Percentiles rank a stretch among this genome's conserved stretches.
These are phyloP conservation scores for Notarius lentiginosus DNA, from an alignment of 2,113 vertebrate species.

Conservation along the genomic window DNA sequence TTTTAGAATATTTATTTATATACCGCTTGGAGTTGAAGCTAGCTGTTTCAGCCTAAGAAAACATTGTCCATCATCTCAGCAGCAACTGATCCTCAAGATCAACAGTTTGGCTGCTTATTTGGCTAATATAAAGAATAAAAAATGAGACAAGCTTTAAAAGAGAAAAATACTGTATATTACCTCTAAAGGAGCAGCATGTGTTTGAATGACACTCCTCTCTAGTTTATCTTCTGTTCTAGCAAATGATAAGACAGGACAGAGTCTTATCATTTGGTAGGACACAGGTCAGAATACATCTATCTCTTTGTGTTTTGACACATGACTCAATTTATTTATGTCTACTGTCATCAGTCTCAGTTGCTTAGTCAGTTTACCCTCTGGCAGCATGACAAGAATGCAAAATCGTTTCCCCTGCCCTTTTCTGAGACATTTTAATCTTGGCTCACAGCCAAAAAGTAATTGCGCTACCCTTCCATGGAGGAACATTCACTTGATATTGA, in stretches of 20 bases:
- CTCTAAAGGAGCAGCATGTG: neutral
- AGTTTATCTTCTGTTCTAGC: neutral
- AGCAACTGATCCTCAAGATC: neutral
- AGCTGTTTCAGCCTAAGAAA: neutral
- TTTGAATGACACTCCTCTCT: neutral
- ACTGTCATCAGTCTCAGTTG: constrained; percentile 13
- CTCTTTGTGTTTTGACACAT: constrained; percentile 39
- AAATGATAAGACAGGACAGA: constrained; percentile 3
- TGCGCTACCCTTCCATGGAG: constrained; percentile 26
- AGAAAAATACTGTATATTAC: neutral
- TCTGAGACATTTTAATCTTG: constrained; percentile 42
- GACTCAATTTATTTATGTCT: constrained; percentile 34
- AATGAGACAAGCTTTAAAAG: neutral
- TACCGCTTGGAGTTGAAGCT: neutral
- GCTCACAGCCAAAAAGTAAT: constrained; percentile 33
- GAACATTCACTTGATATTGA: constrained; percentile 16
- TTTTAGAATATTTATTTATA: neutral
- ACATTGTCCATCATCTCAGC: neutral
- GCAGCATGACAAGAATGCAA: constrained; percentile 34
- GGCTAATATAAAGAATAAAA: neutral
- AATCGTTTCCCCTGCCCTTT: constrained; percentile 35
- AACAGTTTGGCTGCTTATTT: neutral
- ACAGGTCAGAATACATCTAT: neutral
- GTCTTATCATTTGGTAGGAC: neutral
- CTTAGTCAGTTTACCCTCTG: constrained; percentile 38